Percentiles rank a stretch among this genome's conserved stretches.
phyloP scores from a whole-genome alignment of 2,113 vertebrate genomes.

The Struthidea cinerea region DNA sequence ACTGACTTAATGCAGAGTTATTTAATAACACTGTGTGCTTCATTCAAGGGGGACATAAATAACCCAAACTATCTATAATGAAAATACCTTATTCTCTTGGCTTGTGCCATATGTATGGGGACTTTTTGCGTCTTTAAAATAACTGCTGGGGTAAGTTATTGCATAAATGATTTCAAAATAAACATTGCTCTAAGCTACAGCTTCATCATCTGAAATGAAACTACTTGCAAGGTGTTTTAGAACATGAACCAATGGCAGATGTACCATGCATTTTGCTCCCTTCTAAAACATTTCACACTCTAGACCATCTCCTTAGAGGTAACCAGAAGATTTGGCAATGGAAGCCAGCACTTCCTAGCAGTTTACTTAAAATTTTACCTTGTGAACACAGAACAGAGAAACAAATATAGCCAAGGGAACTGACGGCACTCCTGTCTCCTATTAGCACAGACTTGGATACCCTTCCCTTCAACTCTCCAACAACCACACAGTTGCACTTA shows the following conservation, averaged over 20 bases:
- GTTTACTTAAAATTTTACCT: not conserved
- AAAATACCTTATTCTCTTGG: not conserved
- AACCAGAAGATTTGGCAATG: not conserved
- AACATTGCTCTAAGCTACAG: not conserved
- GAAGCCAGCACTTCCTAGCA: not conserved
- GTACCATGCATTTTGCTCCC: not conserved
- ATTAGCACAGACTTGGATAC: not conserved
- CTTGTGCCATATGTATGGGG: not conserved
- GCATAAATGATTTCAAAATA: not conserved
- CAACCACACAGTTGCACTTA: not conserved
- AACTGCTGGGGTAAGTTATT: not conserved
- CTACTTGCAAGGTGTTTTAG: not conserved
- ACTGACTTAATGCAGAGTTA: not conserved
- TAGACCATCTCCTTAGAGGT: not conserved
- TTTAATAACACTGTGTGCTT: not conserved
- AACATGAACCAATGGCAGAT: not conserved
- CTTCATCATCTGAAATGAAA: not conserved
- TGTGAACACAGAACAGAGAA: not conserved
- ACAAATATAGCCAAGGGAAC: not conserved
- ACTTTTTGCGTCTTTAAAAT: not conserved
- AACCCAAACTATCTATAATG: not conserved
- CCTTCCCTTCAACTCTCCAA: not conserved
- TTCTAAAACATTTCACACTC: not conserved
- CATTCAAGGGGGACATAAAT: not conserved
- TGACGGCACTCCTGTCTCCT: not conserved